Base-by-base conservation (phyloP, 1,140 invertebrate genomes). In the Macrosteles quadrilineatus region DNA sequence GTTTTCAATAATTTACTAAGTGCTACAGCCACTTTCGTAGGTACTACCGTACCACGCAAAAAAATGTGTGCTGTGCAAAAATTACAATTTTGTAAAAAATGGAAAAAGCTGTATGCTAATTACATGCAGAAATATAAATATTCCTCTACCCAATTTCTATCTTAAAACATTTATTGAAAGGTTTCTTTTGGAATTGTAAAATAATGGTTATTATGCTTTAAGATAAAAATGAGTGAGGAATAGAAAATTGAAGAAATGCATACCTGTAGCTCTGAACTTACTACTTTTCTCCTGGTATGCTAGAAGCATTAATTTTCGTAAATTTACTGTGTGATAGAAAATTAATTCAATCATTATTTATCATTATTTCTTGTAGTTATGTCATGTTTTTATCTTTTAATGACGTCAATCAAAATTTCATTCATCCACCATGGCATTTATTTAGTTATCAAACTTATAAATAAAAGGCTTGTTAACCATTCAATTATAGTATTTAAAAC, bases 251-350 rank as follows among this genome's bases (percentile, higher is more conserved):
- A 45, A 19, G 45, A 19, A 40, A 73, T 81, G 75, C 78, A 80
- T 78, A 82, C 82, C 81, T 83, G 77, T 80, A 81, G 83, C 71
- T 81, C 81, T 84, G 73, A 83, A 81, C 78, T 82, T 82, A 81
- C 82, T 83, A 83, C 82, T 84, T 82, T 83, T 83, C 80, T 83
- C 83, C 82, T 83, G 78, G 81, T 80, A 81, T 71, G 81, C 82
- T 82, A 82, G 75, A 78, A 76, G 64, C 73, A 73, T 75, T 36
- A 55, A 63, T 71, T 45, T 23, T n/a, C 9, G 53, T 57, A 23
- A 25, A 11, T 25, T 19, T 50, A 19, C 45, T 19, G n/a, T 50
- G 57, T 65, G 43, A 21, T 2, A 30, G 2, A 4, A 31, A 65
- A 31, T n/a, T n/a, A n/a, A n/a, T n/a, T n/a, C n/a, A n/a, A n/a